Evolutionary conservation across 2,797 vertebrate genomes (phyloP).

Genomic region (Menidia menidia): DNA sequence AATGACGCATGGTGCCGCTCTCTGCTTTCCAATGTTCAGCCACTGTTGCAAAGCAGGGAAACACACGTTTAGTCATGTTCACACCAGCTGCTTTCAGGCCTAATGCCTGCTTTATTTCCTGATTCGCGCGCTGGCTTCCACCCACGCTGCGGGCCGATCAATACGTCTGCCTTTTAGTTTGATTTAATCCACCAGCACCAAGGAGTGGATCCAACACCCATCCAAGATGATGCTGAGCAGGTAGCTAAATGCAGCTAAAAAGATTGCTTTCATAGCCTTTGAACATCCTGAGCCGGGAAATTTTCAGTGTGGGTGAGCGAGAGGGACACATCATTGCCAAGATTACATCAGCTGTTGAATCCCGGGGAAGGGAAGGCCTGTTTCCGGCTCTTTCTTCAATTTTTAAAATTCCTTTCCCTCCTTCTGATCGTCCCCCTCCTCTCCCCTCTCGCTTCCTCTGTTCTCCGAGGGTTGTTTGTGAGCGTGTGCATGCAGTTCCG

Average conservation of each 20-base stretch:
- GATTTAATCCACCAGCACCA: conserved; percentile 37
- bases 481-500: conserved; percentile 17
- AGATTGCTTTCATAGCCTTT: neutral
- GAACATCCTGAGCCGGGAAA: conserved; percentile 28
- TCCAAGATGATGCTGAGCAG: neutral
- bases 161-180: conserved; percentile 54
- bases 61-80: conserved; percentile 43
- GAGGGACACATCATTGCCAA: conserved; percentile 40
- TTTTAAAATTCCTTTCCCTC: conserved; percentile 51
- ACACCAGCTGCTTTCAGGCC: conserved; percentile 39
- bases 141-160: conserved; percentile 41
- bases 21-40: conserved; percentile 25
- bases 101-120: conserved; percentile 31
- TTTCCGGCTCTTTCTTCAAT: conserved; percentile 57
- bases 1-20: conserved; percentile 17
- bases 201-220: conserved; percentile 6
- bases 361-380: conserved; percentile 10
- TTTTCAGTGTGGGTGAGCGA: conserved; percentile 21
- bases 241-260: conserved; percentile 2
- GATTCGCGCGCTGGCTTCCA: conserved; percentile 18
- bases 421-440: conserved; percentile 46
- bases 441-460: conserved; percentile 3
- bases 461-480: conserved; percentile 19
- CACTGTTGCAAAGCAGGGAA: conserved; percentile 27
- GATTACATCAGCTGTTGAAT: conserved; percentile 39